Percentiles rank a stretch among this genome's conserved stretches.
phyloP scores from a whole-genome alignment of 1,140 invertebrate genomes.

The Ruditapes philippinarum region DNA sequence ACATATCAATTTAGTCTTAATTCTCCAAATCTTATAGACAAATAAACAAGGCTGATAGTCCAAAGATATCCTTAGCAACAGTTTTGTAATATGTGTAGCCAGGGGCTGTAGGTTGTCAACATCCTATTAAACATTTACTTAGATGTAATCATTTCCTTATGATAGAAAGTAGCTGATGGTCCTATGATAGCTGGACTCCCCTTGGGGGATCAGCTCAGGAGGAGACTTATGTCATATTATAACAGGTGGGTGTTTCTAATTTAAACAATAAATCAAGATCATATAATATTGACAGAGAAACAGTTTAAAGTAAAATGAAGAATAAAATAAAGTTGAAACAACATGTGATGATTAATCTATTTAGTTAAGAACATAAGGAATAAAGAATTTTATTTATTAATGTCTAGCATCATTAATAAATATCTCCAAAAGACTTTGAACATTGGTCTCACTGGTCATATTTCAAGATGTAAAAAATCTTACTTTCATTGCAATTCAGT shows the following conservation, averaged over 20 bases:
- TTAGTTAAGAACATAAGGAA: no score
- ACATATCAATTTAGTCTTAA: conserved; percentile 25
- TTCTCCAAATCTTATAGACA: conserved; percentile 1
- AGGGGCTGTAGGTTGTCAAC: neutral
- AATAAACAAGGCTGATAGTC: conserved; percentile 14
- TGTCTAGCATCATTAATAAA: no score
- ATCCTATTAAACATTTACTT: neutral
- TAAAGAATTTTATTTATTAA: no score
- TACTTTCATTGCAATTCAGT: no score
- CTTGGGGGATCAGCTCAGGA: neutral
- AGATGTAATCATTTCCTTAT: conserved; percentile 9
- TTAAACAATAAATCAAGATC: conserved; percentile 7
- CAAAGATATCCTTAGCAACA: neutral
- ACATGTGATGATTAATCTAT: no score
- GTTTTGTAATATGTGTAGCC: neutral
- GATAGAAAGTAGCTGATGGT: neutral
- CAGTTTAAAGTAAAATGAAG: neutral
- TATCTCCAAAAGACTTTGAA: no score
- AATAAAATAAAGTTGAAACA: neutral
- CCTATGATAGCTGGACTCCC: neutral
- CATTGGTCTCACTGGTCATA: no score
- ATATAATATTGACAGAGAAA: neutral
- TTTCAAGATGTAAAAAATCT: no score
- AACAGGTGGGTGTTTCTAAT: neutral
- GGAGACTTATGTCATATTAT: conserved; percentile 4